phyloP scores from a whole-genome alignment of 1,140 invertebrate genomes.

The Planococcus citri region DNA sequence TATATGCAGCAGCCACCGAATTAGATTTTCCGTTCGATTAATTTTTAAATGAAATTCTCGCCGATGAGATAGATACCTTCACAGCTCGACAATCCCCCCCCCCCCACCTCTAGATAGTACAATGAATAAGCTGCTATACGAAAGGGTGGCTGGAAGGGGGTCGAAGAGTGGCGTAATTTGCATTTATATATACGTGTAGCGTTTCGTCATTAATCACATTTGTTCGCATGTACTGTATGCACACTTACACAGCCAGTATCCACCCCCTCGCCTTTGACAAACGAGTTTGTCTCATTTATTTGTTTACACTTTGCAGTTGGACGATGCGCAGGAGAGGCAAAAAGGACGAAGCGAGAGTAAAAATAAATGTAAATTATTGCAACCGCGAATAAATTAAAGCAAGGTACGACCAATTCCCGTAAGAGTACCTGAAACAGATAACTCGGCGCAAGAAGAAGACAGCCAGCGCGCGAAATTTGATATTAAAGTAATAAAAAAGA shows the following conservation, averaged over 20 bases:
- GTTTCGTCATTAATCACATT: constrained; percentile 1
- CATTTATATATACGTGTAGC: background rate
- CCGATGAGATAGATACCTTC: no score
- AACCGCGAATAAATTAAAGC: background rate
- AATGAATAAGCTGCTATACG: no score
- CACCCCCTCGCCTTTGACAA: background rate
- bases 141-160: no score
- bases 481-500: constrained; percentile 8
- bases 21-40: constrained; percentile 7
- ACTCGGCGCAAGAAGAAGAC: background rate
- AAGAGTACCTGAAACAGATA: background rate
- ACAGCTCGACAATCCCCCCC: no score
- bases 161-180: background rate
- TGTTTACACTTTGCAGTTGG: no score
- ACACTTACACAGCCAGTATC: no score
- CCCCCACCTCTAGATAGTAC: no score
- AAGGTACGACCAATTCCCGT: background rate
- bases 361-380: background rate
- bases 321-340: no score
- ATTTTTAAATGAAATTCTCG: background rate
- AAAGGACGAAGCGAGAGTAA: no score
- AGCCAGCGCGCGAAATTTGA: background rate
- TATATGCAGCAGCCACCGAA: no score
- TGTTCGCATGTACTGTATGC: no score
- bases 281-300: background rate